These are phyloP conservation scores for Harpagifer antarcticus DNA, from an alignment of 2,797 vertebrate genomes.

Conservation along the genomic window DNA sequence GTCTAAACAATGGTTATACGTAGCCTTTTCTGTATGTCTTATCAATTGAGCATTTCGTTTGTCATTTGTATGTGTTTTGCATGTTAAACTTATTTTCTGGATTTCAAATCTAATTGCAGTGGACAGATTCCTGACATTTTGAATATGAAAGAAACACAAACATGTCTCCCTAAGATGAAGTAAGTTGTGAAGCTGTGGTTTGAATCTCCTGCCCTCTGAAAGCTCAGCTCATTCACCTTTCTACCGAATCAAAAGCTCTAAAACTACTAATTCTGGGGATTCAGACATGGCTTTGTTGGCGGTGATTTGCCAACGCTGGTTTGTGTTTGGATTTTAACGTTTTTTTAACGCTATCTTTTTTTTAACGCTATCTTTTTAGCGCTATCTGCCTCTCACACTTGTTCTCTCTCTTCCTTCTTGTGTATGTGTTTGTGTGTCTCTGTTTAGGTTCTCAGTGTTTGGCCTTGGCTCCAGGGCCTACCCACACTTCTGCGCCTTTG, in stretches of 20 bases:
- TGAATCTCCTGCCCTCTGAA: neutral
- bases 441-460: constrained; percentile 94
- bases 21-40: neutral
- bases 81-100: neutral
- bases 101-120: constrained; percentile 19
- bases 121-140: constrained; percentile 34
- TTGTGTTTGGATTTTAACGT: constrained; percentile 2
- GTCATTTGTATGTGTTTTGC: neutral
- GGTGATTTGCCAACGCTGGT: neutral
- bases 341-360: neutral
- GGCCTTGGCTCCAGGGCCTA: constrained; percentile 98
- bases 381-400: constrained; percentile 21
- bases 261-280: neutral
- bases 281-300: neutral
- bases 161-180: constrained; percentile 24
- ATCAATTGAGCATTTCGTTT: too few species aligned
- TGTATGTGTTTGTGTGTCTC: constrained; percentile 23
- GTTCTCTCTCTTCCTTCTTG: constrained; percentile 6
- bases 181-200: constrained; percentile 5
- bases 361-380: neutral
- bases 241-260: constrained; percentile 11
- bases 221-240: constrained; percentile 20
- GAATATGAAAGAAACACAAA: constrained; percentile 2
- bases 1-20: neutral
- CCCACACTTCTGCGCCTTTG: constrained; percentile 99